Conservation (phyloP, 2,113 vertebrate species). For the Cathartes aura region DNA sequence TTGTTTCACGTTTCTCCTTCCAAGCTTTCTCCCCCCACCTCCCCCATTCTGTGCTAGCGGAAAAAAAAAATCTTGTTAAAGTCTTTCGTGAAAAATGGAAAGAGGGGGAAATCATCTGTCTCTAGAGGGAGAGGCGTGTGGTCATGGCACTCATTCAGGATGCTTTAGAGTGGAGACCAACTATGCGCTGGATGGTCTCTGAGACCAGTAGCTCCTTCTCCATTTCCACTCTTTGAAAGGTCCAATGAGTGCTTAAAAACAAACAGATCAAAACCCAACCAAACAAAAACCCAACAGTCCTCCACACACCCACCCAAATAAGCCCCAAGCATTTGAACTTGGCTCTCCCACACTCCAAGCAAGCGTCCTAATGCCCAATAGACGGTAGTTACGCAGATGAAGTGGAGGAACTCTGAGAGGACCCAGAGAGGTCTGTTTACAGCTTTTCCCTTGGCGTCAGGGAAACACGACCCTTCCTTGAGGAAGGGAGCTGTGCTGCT, state of each 20-base stretch:
- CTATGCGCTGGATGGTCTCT: background rate
- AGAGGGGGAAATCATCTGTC: background rate
- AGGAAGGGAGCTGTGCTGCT: background rate
- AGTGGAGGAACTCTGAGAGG: background rate
- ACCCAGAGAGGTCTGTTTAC: background rate
- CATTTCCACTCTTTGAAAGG: background rate
- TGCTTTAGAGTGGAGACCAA: background rate
- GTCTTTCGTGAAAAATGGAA: background rate
- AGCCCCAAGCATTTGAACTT: background rate
- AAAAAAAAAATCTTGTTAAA: conserved; percentile 21
- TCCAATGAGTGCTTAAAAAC: background rate
- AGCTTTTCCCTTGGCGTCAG: background rate
- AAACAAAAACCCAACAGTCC: background rate
- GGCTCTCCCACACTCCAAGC: background rate
- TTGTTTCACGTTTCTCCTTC: background rate
- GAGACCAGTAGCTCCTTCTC: background rate
- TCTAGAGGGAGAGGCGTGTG: background rate
- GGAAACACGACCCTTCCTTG: background rate
- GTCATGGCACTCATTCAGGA: background rate
- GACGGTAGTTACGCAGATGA: background rate
- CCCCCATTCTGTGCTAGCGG: fast-evolving
- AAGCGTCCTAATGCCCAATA: fast-evolving
- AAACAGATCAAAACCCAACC: background rate
- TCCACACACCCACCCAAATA: background rate
- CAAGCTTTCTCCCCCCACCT: background rate